Base-by-base conservation (phyloP, 1,140 invertebrate species). In the Andricus grossulariae region DNA sequence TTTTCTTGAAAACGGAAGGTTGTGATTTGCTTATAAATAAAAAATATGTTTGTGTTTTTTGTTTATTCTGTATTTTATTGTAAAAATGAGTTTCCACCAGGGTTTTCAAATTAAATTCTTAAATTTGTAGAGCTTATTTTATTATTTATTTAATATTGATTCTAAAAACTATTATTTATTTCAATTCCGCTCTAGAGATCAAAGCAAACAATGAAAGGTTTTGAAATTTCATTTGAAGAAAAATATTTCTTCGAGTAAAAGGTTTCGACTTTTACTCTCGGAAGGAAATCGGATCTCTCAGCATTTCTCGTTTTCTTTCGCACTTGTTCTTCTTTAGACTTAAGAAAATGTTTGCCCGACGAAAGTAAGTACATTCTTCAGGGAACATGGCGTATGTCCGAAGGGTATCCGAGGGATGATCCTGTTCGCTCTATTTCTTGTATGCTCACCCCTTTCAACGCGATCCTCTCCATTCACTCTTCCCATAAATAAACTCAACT, bases 361-460 rank as follows among this genome's bases (percentile, higher is more conserved):
- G 60, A 66, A 66, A 66, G 60, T 66, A 66, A 66, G 60, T 66
- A 66, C 60, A 66, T 66, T 66, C 60, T 66, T 66, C 60, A 66
- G 32, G 60, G 25, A 66, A 66, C 60, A 66, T 66, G 60, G 60
- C 60, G 60, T 66, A 39, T 66, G 60, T 66, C 60, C 60, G 60
- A 66, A 66, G 60, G 60, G 60, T 66, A 66, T 66, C 32, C n/a
- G 32, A 32, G 39, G 60, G 60, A 66, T 66, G 60, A 66, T 60
- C 49, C 51, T 73, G 55, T 66, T 72, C 71, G 72, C 60, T 77
- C 50, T 55, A 66, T 52, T 74, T 74, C 50, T 72, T 71, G 45
- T 32, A 51, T 71, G 39, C 25, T 54, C 55, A 66, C 72, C 49
- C 19, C 13, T 49, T 73, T 73, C 73, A 71, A 75, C 50, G 19